These are phyloP conservation scores for Microchirus variegatus DNA, from an alignment of 2,797 vertebrate genomes.

Conservation along the genomic window DNA sequence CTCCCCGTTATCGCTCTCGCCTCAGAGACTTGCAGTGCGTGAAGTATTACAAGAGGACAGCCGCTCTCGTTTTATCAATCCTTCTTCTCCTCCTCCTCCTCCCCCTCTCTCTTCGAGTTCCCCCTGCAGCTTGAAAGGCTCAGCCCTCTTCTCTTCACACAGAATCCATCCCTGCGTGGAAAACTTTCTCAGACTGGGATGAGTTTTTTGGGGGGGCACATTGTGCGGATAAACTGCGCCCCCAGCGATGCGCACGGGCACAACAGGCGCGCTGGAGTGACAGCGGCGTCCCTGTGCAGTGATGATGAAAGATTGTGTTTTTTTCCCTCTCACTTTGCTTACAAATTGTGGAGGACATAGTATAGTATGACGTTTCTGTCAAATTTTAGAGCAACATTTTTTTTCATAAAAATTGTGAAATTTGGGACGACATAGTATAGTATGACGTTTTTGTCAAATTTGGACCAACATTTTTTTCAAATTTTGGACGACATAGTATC, in stretches of 20 bases:
- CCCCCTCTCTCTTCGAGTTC: constrained; percentile 69
- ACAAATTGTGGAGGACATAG: too few relatives aligned
- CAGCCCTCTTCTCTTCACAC: constrained; percentile 89
- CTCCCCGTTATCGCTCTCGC: constrained; percentile 51
- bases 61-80: constrained; percentile 87
- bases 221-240: constrained; percentile 14
- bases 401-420: too few relatives aligned
- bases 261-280: constrained; percentile 5
- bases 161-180: constrained; percentile 54
- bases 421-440: too few relatives aligned
- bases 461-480: too few relatives aligned
- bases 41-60: constrained; percentile 67
- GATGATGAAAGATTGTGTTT: too few relatives aligned
- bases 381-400: too few relatives aligned
- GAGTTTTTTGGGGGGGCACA: not conserved
- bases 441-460: too few relatives aligned
- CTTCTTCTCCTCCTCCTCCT: constrained; percentile 74
- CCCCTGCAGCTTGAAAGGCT: constrained; percentile 79
- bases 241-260: constrained; percentile 23
- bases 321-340: too few relatives aligned
- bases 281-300: too few relatives aligned
- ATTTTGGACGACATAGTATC: too few relatives aligned
- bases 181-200: constrained; percentile 57
- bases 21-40: constrained; percentile 56
- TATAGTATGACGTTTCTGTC: too few relatives aligned